Evolutionary conservation across 2,797 vertebrate species (phyloP).

Genomic region (Liparis tanakae): DNA sequence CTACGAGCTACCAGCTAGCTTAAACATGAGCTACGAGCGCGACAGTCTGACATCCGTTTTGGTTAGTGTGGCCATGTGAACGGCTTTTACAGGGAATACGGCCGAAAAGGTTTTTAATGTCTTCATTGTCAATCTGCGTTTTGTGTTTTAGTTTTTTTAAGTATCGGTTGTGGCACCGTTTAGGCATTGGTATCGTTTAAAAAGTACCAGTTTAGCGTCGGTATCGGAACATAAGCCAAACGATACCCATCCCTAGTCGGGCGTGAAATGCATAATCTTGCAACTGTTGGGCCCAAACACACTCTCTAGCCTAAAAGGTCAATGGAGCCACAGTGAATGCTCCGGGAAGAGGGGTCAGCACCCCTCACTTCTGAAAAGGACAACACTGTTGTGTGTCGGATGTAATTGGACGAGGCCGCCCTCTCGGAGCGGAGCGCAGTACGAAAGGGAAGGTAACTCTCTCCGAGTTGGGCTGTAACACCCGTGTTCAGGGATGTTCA

Average conservation of each 20-base stretch:
- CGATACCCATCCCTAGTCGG: background rate
- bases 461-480: constrained; percentile 19
- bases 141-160: no score
- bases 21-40: no score
- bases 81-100: no score
- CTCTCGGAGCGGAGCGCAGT: constrained; percentile 4
- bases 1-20: no score
- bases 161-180: no score
- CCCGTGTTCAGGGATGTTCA: constrained; percentile 44
- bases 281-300: constrained; percentile 39
- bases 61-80: no score
- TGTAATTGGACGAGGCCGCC: constrained; percentile 43
- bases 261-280: constrained; percentile 51
- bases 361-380: constrained; percentile 38
- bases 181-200: no score
- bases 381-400: constrained; percentile 33
- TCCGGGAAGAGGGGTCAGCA: constrained; percentile 22
- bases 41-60: no score
- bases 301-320: constrained; percentile 38
- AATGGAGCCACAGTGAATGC: constrained; percentile 37
- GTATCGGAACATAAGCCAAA: no score
- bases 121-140: no score
- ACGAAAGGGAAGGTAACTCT: constrained; percentile 17
- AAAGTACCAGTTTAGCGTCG: no score
- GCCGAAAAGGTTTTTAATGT: no score